Base-by-base conservation (phyloP, 2,888 invertebrate genomes). In the Epistrophella euchroma region DNA sequence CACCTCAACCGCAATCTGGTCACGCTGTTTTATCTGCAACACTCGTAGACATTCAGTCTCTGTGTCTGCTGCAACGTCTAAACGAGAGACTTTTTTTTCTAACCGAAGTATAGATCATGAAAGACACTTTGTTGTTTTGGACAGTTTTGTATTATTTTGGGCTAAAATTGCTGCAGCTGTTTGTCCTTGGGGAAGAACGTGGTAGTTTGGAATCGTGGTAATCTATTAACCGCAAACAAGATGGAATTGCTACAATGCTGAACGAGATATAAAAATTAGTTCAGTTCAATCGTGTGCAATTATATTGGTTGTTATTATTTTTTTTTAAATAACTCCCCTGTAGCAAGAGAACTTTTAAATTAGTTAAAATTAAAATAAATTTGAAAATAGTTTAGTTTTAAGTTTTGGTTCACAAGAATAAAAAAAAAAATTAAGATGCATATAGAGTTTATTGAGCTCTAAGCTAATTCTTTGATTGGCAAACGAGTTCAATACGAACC, bases 1-100 rank as follows among this genome's bases (percentile, higher is more conserved):
- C 78, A 86, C 71, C 66, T 78, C 82, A 86, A 82, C 82, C 76
- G 78, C 82, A 82, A 82, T 82, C 70, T 82, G 64, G 82, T 82
- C 77, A 86, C 74, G 82, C 50, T 78, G 70, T 64, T 74, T 77
- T 86, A 77, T 74, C 64, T 74, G 6, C 28, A 66, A 13, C 66
- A 47, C 56, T 62, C 81, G 32, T 64, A 77, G 86, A 82, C 77
- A 86, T 70, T 43, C 82, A 74, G 81, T 82, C 86, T 37, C 60
- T 22, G 52, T 22, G 58, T 73, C 58, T 43, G 47, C 64, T 64
- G 32, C 19, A 32, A 50, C 19, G 68, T 68, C 68, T 68, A 55
- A 68, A 70, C 74, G 58, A 66, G 55, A 55, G 19, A 66, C 19
- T 66, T 66, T 66, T 19, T 47, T 47, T 45, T 37, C 13, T 45